A percentile compares a stretch with the other conserved stretches of the same genome.
These are phyloP conservation scores for Asbolus verrucosus DNA, from an alignment of 1,140 invertebrate genomes.

Conservation along the genomic window DNA sequence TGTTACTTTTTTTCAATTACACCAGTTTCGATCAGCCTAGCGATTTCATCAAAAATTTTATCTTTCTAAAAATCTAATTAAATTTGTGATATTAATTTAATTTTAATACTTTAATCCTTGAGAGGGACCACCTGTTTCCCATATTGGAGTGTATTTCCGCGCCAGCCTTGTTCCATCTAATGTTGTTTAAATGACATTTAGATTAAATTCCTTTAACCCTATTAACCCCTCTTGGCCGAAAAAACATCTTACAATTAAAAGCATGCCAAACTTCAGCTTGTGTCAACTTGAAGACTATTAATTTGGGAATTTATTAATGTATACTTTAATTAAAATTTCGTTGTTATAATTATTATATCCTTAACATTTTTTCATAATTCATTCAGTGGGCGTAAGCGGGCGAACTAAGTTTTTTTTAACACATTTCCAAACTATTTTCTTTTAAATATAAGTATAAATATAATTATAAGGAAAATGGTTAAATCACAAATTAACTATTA, in stretches of 20 bases:
- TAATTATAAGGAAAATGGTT: no score
- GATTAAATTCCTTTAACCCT: constrained; percentile 53
- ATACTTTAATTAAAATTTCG: constrained; percentile 16
- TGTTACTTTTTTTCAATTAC: constrained; percentile 1
- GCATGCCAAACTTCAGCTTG: constrained; percentile 8
- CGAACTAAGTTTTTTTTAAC: no score
- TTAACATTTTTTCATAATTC: no score
- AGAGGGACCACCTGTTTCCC: constrained; percentile 20
- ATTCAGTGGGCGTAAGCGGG: no score
- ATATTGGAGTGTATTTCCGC: constrained; percentile 11
- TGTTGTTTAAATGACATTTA: constrained; percentile 55
- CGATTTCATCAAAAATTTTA: constrained; percentile 19
- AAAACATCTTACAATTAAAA: constrained; percentile 38
- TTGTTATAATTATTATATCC: no score
- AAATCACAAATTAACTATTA: no score
- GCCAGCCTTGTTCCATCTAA: constrained; percentile 41
- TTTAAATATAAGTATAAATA: no score
- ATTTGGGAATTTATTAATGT: constrained; percentile 11
- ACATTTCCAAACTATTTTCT: no score
- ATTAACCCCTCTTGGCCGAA: not conserved
- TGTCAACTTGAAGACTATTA: not conserved
- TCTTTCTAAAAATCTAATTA: constrained; percentile 13
- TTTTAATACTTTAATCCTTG: constrained; percentile 23
- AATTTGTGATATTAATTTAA: constrained; percentile 26
- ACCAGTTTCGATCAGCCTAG: constrained; percentile 1